These are phyloP conservation scores for Muscina levida DNA, from an alignment of 2,888 invertebrate genomes.

Conservation along the genomic window DNA sequence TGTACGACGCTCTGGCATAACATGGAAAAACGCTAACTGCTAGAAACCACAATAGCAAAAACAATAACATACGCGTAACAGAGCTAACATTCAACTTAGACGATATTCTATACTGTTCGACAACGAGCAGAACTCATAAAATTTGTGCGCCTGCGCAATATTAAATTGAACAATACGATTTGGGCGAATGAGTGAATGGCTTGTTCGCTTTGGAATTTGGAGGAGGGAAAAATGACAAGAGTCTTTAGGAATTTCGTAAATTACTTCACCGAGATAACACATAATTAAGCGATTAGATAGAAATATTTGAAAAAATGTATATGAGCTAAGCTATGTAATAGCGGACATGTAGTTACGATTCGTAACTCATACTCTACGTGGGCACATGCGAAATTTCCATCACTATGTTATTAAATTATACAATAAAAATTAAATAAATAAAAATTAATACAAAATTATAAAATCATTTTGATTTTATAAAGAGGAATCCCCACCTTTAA, in stretches of 20 bases:
- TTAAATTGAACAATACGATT: slow-evolving; percentile 15
- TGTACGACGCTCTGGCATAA: slow-evolving; percentile 13
- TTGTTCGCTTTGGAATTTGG: slow-evolving; percentile 19
- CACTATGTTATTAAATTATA: no score
- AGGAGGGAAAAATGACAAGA: slow-evolving; percentile 10
- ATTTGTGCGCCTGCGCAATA: slow-evolving; percentile 44
- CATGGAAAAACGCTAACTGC: background rate
- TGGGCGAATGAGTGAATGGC: background rate
- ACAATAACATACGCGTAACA: background rate
- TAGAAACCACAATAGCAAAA: background rate
- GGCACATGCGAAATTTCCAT: no score
- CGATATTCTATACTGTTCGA: slow-evolving; percentile 36
- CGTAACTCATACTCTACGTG: no score
- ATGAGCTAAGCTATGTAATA: no score
- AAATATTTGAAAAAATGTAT: background rate
- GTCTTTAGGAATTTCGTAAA: slow-evolving; percentile 20
- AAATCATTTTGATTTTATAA: no score
- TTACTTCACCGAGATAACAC: background rate
- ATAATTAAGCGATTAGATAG: slow-evolving; percentile 8
- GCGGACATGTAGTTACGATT: no score
- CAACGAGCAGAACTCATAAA: slow-evolving; percentile 35
- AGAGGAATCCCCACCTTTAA: no score
- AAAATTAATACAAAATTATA: no score
- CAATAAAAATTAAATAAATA: no score
- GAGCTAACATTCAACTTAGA: background rate